phyloP scores from a whole-genome alignment of 1,140 invertebrate species.

The Lordiphosa clarofinis region DNA sequence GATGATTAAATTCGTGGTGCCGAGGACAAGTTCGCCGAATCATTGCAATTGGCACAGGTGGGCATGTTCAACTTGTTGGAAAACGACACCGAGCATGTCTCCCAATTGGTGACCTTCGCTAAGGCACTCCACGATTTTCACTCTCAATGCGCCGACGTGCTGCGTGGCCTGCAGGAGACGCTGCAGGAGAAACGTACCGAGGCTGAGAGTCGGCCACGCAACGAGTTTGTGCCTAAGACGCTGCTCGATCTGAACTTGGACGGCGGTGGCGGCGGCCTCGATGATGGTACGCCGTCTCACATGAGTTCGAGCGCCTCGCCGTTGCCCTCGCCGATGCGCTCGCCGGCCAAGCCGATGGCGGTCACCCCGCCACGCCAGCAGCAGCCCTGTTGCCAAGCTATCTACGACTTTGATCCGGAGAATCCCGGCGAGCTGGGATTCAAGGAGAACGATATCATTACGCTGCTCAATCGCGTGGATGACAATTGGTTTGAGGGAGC shows the following conservation, averaged over 20 bases:
- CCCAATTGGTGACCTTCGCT: constrained; percentile 96
- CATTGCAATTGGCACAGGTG: constrained; percentile 96
- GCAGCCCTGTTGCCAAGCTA: constrained; percentile 90
- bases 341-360: too few relatives aligned
- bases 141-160: constrained; percentile 94
- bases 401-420: constrained; percentile 99
- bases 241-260: constrained; percentile 93
- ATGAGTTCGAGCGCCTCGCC: constrained; percentile 85
- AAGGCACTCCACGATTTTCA: constrained; percentile 98
- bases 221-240: constrained; percentile 96
- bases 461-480: constrained; percentile 95
- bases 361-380: constrained; percentile 83
- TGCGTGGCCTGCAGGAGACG: constrained; percentile 91
- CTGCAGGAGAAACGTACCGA: constrained; percentile 95
- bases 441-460: constrained; percentile 97
- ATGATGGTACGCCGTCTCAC: constrained; percentile 80
- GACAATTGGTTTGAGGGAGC: constrained; percentile 98
- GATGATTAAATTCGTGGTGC: constrained; percentile 98
- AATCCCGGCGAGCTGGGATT: constrained; percentile 97
- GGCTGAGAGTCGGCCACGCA: constrained; percentile 91
- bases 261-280: constrained; percentile 75
- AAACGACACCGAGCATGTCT: constrained; percentile 99
- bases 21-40: constrained; percentile 99
- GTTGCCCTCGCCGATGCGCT: constrained; percentile 94
- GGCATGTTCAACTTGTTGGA: constrained; percentile 99